phyloP scores from a whole-genome alignment of 2,797 vertebrate species.

The Sphenopsis melanotis region DNA sequence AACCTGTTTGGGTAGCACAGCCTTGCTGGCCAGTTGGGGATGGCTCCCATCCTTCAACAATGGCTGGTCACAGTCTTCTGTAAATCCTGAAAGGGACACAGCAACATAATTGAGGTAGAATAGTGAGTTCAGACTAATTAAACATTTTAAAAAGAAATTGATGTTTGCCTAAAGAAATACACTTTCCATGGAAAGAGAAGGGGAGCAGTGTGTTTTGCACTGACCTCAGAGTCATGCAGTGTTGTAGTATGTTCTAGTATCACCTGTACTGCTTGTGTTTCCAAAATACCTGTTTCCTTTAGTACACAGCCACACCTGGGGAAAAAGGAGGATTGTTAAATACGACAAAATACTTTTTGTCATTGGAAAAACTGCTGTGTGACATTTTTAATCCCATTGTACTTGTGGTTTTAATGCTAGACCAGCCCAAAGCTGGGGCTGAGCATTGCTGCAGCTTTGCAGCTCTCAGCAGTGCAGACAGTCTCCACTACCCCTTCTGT shows the following conservation, averaged over 20 bases:
- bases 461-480: background rate
- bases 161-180: background rate
- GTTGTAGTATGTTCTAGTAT: background rate
- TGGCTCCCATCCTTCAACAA: background rate
- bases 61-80: background rate
- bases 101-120: background rate
- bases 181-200: background rate
- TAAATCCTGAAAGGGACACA: background rate
- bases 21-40: background rate
- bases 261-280: background rate
- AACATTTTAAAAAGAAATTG: background rate
- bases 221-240: background rate
- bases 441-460: accelerated
- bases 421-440: background rate
- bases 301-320: background rate
- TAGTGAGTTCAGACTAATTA: background rate
- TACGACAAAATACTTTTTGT: background rate
- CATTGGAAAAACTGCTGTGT: background rate
- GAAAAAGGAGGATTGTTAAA: background rate
- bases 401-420: background rate
- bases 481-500: background rate
- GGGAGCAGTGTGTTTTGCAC: accelerated
- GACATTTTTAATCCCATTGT: background rate
- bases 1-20: background rate
- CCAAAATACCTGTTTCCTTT: background rate